Evolutionary conservation across 2,797 vertebrate genomes (phyloP), one percentile per base, ranked within the genome.

Genomic region (Anguilla anguilla): DNA sequence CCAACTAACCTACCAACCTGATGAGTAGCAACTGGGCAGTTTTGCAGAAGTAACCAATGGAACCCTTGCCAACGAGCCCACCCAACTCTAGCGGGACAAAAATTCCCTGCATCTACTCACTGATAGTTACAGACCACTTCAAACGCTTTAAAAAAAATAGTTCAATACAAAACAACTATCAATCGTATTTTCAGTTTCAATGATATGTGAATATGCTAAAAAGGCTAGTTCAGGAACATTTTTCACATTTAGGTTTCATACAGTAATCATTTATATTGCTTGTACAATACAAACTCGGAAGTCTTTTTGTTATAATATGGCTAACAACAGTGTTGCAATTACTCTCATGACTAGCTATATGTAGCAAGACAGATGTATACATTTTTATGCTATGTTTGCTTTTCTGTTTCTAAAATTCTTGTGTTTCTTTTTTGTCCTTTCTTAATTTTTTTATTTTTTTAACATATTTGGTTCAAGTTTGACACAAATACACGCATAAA

Each of bases 401-500:
- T 15, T 55, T 2, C 53, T 55, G 53, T 55, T 55, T 55, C 53
- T 55, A 55, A 55, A 55, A 53, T 53, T 13, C 51, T 13, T 53
- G 11, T 53, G 51, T 53, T 9, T 53, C 11, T 13, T 53, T 13
- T 53, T 9, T 53, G 51, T 53, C 11, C 11, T 53, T 53, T 53
- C 51, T 53, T 46, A 46, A 46, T 11, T 55, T 15, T 2, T 55
- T 55, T 55, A 2, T 4, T 59, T 59, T 59, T 59, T 59, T 19
- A 19, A 53, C 15, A 59, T 15, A 59, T 59, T 17, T 59, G 57
- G 17, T 59, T 59, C 57, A 59, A 15, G 3, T 59, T 59, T 19
- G 57, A 85, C 72, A 85, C 83, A 83, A 84, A 72, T n/a, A 74
- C 55, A 64, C 7, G 9, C 46, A 82, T 9, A 51, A 43, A 51